These are phyloP conservation scores for Eufriesea mexicana DNA, from an alignment of 1,140 invertebrate species.

Conservation along the genomic window DNA sequence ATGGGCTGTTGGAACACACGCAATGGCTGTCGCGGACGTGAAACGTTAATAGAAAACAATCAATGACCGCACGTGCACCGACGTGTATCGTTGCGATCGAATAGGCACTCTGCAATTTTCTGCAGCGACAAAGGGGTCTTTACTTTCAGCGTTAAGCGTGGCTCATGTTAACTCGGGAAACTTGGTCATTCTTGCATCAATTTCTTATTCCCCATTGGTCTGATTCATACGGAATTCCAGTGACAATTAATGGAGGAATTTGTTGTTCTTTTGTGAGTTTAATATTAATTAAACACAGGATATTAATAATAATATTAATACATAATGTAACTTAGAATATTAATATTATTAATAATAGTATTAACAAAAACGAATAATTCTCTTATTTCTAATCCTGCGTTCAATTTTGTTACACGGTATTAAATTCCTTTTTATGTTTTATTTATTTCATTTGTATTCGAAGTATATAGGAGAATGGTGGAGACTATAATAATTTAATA, in stretches of 20 bases:
- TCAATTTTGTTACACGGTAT: no score
- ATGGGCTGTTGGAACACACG: not conserved
- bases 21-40: not conserved
- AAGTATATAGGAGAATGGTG: no score
- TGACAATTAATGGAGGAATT: not conserved
- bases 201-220: no score
- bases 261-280: not conserved
- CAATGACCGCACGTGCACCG: slow-evolving; percentile 8
- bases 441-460: no score
- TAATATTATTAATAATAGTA: no score
- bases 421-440: no score
- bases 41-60: slow-evolving; percentile 20
- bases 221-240: not conserved
- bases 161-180: not conserved
- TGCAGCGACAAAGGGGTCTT: not conserved
- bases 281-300: no score
- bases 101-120: not conserved
- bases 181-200: not conserved
- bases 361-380: no score
- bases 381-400: no score
- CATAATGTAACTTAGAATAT: no score
- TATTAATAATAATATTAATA: no score
- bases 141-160: not conserved
- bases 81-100: slow-evolving; percentile 4
- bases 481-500: no score